These are phyloP conservation scores for Turritopsis rubra DNA, from an alignment of 30 jellyfish, hydroid and myxozoan genomes.

Conservation along the genomic window DNA sequence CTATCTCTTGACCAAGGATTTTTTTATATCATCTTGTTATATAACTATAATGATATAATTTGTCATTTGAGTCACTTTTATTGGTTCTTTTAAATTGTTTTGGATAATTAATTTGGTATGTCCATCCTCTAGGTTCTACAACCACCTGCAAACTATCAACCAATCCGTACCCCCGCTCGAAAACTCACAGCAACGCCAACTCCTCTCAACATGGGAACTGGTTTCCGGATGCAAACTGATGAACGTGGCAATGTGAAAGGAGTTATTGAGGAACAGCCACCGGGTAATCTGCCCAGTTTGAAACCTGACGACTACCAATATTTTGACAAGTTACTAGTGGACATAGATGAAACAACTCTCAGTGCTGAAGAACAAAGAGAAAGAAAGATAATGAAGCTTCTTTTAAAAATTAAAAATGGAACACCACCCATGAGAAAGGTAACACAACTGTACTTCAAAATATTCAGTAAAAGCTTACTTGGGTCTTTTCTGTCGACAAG, in stretches of 20 bases:
- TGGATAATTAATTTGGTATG: not conserved
- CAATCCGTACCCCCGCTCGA: slow-evolving; percentile 99
- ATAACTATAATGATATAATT: no score
- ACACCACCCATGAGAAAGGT: slow-evolving; percentile 99
- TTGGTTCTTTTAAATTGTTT: not conserved
- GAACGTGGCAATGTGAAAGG: slow-evolving; percentile 77
- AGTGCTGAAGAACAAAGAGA: slow-evolving; percentile 98
- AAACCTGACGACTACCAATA: slow-evolving; percentile 99
- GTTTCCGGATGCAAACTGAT: slow-evolving; percentile 98
- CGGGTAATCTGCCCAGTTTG: slow-evolving; percentile 96
- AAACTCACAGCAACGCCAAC: slow-evolving; percentile 99
- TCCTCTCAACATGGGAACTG: slow-evolving; percentile 93
- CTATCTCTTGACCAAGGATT: no score
- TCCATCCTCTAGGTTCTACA: slow-evolving; percentile 53
- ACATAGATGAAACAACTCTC: slow-evolving; percentile 92
- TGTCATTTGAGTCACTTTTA: no score
- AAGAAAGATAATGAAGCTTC: slow-evolving; percentile 92
- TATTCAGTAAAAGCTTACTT: not conserved
- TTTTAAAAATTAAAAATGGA: slow-evolving; percentile 94
- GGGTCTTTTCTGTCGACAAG: not conserved
- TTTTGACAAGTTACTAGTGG: slow-evolving; percentile 93
- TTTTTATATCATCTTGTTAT: no score
- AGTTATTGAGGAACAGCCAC: slow-evolving; percentile 95
- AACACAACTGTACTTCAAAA: not conserved
- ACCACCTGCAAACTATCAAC: slow-evolving; percentile 99